These are phyloP conservation scores for Noturus placidus DNA, from an alignment of 2,113 vertebrate genomes.

Conservation along the genomic window DNA sequence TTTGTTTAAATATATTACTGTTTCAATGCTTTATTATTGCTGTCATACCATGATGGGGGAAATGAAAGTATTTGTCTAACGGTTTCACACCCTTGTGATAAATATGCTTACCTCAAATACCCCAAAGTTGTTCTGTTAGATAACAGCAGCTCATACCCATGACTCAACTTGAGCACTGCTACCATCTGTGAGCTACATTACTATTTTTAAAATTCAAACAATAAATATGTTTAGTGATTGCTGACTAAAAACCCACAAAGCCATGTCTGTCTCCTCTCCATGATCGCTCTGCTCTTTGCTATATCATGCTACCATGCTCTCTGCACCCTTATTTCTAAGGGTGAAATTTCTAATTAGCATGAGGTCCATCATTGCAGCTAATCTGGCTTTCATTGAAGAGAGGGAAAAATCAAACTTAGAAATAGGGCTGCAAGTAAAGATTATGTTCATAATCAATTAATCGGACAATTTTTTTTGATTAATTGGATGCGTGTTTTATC, in stretches of 20 bases:
- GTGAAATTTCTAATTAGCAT: constrained; percentile 9
- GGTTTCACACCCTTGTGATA: constrained; percentile 15
- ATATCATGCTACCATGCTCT: not conserved
- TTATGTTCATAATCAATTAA: no score
- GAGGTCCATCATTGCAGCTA: not conserved
- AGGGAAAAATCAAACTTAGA: not conserved
- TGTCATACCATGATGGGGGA: not conserved
- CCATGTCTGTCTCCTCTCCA: not conserved
- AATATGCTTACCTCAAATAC: not conserved
- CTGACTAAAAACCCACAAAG: constrained; percentile 19
- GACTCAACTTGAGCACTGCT: not conserved
- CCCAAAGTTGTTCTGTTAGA: not conserved
- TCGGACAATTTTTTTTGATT: no score
- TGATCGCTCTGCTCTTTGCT: constrained; percentile 6
- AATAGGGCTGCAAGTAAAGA: no score
- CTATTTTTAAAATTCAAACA: constrained; percentile 35
- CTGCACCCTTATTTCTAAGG: not conserved
- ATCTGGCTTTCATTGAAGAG: not conserved
- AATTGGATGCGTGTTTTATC: constrained; percentile 2
- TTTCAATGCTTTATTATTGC: not conserved
- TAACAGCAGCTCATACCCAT: not conserved
- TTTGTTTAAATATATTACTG: not conserved
- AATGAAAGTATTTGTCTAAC: constrained; percentile 25
- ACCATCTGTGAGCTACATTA: constrained; percentile 23
- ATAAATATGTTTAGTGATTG: constrained; percentile 42